phyloP scores from a whole-genome alignment of 2,113 vertebrate genomes.

The Vidua macroura region DNA sequence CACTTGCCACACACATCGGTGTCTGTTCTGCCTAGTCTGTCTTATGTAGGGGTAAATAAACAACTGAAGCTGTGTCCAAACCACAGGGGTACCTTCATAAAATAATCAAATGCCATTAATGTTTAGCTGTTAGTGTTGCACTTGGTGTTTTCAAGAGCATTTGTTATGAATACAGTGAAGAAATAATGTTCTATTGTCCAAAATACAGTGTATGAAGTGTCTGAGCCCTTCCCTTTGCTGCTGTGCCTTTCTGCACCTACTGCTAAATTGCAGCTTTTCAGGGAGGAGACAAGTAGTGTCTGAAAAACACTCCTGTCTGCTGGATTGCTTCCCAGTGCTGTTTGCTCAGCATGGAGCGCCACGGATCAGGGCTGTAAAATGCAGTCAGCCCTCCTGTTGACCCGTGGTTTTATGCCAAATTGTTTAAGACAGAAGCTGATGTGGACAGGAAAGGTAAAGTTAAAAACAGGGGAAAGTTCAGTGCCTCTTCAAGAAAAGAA shows the following conservation, averaged over 20 bases:
- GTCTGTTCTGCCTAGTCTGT: background rate
- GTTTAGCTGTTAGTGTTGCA: background rate
- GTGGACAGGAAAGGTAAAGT: background rate
- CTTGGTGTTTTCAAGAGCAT: background rate
- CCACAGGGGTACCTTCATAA: background rate
- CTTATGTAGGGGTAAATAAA: background rate
- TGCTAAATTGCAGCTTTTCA: background rate
- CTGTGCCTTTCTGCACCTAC: background rate
- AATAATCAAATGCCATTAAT: background rate
- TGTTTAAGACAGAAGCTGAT: background rate
- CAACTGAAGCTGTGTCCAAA: background rate
- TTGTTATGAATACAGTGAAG: background rate
- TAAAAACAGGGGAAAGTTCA: background rate
- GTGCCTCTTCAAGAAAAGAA: background rate
- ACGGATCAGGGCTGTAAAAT: background rate
- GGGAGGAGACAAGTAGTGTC: background rate
- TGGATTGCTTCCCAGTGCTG: background rate
- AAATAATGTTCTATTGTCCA: background rate
- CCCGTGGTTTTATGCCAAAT: background rate
- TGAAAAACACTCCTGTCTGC: background rate
- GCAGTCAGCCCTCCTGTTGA: background rate
- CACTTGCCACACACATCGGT: rapidly evolving
- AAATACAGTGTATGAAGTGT: background rate
- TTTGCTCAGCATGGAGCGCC: background rate
- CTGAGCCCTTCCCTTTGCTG: background rate